Percentiles rank a stretch among this genome's conserved stretches.
These are phyloP conservation scores for Xanthia togata DNA, from an alignment of 2,888 invertebrate genomes.

Conservation along the genomic window DNA sequence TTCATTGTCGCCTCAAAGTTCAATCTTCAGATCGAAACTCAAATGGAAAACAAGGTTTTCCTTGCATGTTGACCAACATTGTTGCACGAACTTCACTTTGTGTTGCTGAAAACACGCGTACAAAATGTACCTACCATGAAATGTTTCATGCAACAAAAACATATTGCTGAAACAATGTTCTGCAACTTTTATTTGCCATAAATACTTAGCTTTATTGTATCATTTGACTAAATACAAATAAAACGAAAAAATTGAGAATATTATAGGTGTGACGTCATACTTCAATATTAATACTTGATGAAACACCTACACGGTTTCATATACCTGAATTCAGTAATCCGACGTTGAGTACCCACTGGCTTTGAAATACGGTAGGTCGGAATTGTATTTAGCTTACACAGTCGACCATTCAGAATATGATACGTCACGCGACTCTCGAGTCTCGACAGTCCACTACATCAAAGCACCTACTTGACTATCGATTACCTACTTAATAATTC, in stretches of 20 bases:
- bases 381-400: constrained; percentile 31
- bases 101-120: neutral
- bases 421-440: constrained; percentile 20
- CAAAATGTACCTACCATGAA: neutral
- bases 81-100: neutral
- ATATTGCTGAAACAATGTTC: neutral
- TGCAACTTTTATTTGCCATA: neutral
- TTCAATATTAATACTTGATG: neutral
- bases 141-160: neutral
- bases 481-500: constrained; percentile 24
- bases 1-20: neutral
- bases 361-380: constrained; percentile 42
- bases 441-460: constrained; percentile 20
- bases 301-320: constrained; percentile 14
- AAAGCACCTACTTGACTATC: constrained; percentile 26
- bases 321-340: constrained; percentile 1
- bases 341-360: constrained; percentile 7
- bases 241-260: neutral
- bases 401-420: constrained; percentile 32
- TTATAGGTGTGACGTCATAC: neutral
- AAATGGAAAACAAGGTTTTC: constrained; percentile 1
- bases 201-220: neutral
- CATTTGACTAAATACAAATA: neutral
- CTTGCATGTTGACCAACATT: neutral
- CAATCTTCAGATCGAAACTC: neutral